Conservation (phyloP, 1,140 invertebrate species). For the Eupristina koningsbergeri region DNA sequence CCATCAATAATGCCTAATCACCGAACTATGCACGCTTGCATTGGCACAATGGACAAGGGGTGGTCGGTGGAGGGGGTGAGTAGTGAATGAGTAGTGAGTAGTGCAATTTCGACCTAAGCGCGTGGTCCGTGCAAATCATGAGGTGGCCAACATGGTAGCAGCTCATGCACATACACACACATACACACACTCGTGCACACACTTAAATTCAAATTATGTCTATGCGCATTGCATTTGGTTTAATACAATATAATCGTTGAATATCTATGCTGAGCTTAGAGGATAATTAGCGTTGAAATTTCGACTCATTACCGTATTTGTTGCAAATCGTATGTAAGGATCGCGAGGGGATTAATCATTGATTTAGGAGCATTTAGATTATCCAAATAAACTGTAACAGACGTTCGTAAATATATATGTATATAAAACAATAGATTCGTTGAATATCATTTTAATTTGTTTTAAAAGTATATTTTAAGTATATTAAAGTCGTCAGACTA, state of each 20-base stretch:
- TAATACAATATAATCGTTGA: constrained; percentile 45
- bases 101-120: constrained; percentile 71
- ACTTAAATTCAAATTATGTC: constrained; percentile 51
- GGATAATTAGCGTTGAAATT: constrained; percentile 62
- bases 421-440: too few relatives aligned
- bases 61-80: constrained; percentile 54
- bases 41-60: not conserved
- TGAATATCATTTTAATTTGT: too few relatives aligned
- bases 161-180: too few relatives aligned
- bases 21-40: constrained; percentile 54
- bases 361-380: constrained; percentile 29
- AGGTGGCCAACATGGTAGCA: constrained; percentile 23
- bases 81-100: too few relatives aligned
- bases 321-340: not conserved
- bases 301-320: constrained; percentile 52
- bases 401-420: not conserved
- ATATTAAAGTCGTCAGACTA: too few relatives aligned
- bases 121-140: constrained; percentile 67
- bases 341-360: constrained; percentile 29
- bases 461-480: too few relatives aligned
- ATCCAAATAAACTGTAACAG: not conserved
- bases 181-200: too few relatives aligned
- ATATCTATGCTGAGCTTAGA: constrained; percentile 57
- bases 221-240: not conserved
- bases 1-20: constrained; percentile 70